These are phyloP conservation scores for Pogonognathellus flavescens DNA, from an alignment of 1,140 invertebrate species.

Conservation along the genomic window DNA sequence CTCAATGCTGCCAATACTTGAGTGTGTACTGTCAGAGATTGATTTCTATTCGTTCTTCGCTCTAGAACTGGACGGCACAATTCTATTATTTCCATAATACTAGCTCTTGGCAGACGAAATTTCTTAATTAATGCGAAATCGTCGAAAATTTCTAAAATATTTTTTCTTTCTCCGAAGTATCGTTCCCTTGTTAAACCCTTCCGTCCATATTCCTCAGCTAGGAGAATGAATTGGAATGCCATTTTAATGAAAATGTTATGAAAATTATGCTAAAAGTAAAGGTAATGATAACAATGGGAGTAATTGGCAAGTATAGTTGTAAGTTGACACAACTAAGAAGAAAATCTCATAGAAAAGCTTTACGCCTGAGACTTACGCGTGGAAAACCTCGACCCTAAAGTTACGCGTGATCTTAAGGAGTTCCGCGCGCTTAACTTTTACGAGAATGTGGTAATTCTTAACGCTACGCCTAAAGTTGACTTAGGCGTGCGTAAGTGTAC, in stretches of 20 bases:
- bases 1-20: neutral
- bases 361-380: too few relatives aligned
- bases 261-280: too few relatives aligned
- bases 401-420: neutral
- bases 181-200: neutral
- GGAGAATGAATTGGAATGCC: neutral
- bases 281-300: too few relatives aligned
- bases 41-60: neutral
- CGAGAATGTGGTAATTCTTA: neutral
- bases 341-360: too few relatives aligned
- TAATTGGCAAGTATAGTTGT: too few relatives aligned
- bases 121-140: neutral
- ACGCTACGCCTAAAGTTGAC: neutral
- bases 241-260: neutral
- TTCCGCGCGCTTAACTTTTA: neutral
- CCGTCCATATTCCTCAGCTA: neutral
- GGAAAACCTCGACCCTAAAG: neutral
- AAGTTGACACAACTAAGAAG: too few relatives aligned
- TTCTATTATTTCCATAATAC: neutral
- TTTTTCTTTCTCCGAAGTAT: neutral
- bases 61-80: neutral
- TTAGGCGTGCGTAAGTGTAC: too few relatives aligned
- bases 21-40: neutral
- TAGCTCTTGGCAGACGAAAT: neutral
- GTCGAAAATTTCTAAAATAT: neutral